Percentiles rank a stretch among this genome's conserved stretches.
Evolutionary conservation across 2,113 vertebrate genomes (phyloP).

Genomic region (Heloderma charlesbogerti): DNA sequence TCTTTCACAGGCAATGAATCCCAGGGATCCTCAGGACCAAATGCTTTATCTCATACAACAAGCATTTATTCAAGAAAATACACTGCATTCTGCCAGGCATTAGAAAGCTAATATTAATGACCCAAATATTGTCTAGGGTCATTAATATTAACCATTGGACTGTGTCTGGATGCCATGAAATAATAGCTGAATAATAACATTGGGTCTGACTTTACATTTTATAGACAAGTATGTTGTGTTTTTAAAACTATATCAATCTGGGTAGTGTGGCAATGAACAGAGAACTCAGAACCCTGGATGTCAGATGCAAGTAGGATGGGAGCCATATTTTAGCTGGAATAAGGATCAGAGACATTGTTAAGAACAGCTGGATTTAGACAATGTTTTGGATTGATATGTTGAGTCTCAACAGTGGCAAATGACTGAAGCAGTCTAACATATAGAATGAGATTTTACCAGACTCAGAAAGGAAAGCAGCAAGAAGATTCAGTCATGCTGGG

Average conservation of each 20-base stretch:
- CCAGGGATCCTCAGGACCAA: not conserved
- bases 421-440: not conserved
- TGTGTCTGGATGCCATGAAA: not conserved
- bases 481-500: constrained; percentile 24
- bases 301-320: constrained; percentile 16
- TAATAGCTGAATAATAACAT: not conserved
- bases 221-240: not conserved
- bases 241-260: not conserved
- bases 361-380: not conserved
- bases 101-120: not conserved
- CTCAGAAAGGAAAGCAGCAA: not conserved
- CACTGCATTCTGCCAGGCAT: not conserved
- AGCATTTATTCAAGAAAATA: not conserved
- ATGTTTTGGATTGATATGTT: not conserved
- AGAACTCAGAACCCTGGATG: constrained; percentile 8
- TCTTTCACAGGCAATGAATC: not conserved
- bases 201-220: not conserved
- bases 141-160: too few species aligned
- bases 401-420: not conserved
- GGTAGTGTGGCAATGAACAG: not conserved
- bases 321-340: constrained; percentile 14
- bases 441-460: constrained; percentile 6
- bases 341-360: constrained; percentile 19
- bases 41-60: not conserved
- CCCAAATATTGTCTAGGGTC: not conserved